Evolutionary conservation across 2,888 invertebrate genomes (phyloP).

Genomic region (Leptarthrus brevirostris): DNA sequence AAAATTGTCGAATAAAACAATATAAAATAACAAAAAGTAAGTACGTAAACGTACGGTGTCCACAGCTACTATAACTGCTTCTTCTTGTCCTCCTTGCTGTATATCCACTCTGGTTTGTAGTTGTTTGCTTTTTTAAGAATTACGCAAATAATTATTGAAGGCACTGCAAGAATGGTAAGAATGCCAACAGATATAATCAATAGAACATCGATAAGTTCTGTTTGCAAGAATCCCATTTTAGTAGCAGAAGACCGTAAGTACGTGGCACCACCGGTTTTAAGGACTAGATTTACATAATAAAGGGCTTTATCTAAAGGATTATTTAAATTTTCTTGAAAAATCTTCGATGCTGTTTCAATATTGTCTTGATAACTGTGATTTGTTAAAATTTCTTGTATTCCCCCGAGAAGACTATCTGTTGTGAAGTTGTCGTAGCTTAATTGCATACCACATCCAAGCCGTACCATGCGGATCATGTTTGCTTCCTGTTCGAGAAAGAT

Average conservation of each 20-base stretch:
- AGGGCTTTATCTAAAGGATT: conserved; percentile 60
- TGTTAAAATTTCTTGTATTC: conserved; percentile 63
- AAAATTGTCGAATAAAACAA: background rate
- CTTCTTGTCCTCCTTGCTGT: conserved; percentile 9
- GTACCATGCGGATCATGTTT: conserved; percentile 67
- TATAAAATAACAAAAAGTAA: conserved; percentile 13
- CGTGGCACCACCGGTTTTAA: conserved; percentile 61
- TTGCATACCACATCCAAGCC: conserved; percentile 65
- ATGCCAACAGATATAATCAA: conserved; percentile 62
- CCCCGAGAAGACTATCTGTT: conserved; percentile 63
- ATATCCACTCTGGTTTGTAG: conserved; percentile 11
- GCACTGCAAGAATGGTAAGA: conserved; percentile 62
- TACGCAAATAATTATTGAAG: conserved; percentile 63
- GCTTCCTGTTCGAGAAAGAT: conserved; percentile 69
- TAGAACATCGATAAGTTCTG: conserved; percentile 64
- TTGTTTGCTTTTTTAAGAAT: conserved; percentile 59
- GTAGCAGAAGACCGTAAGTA: conserved; percentile 64
- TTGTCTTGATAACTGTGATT: conserved; percentile 61
- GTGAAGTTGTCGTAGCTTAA: conserved; percentile 64
- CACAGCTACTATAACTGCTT: background rate
- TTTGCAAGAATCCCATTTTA: conserved; percentile 62
- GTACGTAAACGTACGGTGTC: background rate
- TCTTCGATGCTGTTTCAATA: conserved; percentile 55
- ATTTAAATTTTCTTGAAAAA: conserved; percentile 54
- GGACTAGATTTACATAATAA: conserved; percentile 63